Evolutionary conservation across 1,140 invertebrate species (phyloP), one percentile per base, ranked within the genome.

Genomic region (Drosophila willistoni): DNA sequence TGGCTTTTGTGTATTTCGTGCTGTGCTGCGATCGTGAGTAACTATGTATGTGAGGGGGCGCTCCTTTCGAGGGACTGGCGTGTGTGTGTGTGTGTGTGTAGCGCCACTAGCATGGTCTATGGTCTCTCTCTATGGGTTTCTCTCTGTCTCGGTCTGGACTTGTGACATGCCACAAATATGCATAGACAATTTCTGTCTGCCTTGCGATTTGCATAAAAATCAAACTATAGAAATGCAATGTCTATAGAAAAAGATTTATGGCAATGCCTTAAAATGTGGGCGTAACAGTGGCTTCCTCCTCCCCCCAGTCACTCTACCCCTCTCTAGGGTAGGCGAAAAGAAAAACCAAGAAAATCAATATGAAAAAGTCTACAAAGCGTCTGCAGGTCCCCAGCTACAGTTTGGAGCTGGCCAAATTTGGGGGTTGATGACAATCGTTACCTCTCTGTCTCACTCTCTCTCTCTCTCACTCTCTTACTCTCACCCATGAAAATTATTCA

Each of bases 121-220:
- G 47, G 25, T 44, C 47, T 12, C 1, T 12, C 1, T 29, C 29
- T 29, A 29, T 12, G 47, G 44, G 36, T 39, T 13, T 39, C 36
- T 51, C 17, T 29, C 7, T 64, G 29, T 6, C 5, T 29, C 29
- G 29, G 29, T 29, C 29, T 29, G 29, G 22, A 60, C 73, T 54
- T 44, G 42, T 51, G 44, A 51, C 54, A 61, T 55, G 41, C 51
- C 47, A 44, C 60, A 57, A 76, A 65, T 51, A 68, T 19, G 73
- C 74, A 77, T 66, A 76, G 73, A 68, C 80, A 83, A 79, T 83
- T 79, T 83, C 75, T 76, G 75, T 59, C 71, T 79, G 75, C 64
- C 64, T 61, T 84, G 79, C 66, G 77, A 89, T 87, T 89, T 89
- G 85, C 85, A 90, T 89, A 77, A 79, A 83, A 87, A 87, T 87